Evolutionary conservation across 2,113 vertebrate genomes (phyloP).

Genomic region (Bujurquina vittata): DNA sequence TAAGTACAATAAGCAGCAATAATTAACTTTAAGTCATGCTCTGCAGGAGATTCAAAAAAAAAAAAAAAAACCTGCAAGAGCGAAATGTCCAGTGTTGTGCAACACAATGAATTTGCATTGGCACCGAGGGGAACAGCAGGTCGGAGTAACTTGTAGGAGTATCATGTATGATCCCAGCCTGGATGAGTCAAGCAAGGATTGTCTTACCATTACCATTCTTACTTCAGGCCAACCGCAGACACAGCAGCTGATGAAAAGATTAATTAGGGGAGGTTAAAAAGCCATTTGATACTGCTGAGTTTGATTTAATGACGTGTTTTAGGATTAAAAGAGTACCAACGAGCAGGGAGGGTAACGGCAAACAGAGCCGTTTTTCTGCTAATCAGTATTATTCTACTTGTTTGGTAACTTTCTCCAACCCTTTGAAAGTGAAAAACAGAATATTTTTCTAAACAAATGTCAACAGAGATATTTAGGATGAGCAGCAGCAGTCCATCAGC

Average conservation of each 20-base stretch:
- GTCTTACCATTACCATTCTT: constrained; percentile 80
- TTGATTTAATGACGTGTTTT: constrained; percentile 62
- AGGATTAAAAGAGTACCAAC: constrained; percentile 65
- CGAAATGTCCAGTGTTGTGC: constrained; percentile 25
- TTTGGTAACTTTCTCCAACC: constrained; percentile 14
- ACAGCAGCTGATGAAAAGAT: constrained; percentile 73
- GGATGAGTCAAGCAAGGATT: constrained; percentile 74
- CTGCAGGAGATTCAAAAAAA: background rate
- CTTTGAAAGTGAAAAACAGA: constrained; percentile 4
- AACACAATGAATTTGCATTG: constrained; percentile 15
- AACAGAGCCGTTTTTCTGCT: constrained; percentile 54
- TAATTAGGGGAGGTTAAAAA: constrained; percentile 73
- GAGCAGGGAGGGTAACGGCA: constrained; percentile 35
- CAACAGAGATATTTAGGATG: constrained; percentile 5
- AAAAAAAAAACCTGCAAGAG: background rate
- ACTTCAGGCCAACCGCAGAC: constrained; percentile 52
- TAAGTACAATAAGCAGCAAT: background rate
- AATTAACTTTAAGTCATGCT: background rate
- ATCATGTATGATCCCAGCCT: constrained; percentile 47
- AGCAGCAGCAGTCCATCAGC: constrained; percentile 43
- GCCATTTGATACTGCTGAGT: constrained; percentile 70
- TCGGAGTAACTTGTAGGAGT: constrained; percentile 46
- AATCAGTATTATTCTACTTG: constrained; percentile 43
- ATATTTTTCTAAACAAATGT: constrained; percentile 38
- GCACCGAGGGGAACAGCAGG: constrained; percentile 4